Evolutionary conservation across 2,113 vertebrate species (phyloP).

Genomic region (Caloenas nicobarica): DNA sequence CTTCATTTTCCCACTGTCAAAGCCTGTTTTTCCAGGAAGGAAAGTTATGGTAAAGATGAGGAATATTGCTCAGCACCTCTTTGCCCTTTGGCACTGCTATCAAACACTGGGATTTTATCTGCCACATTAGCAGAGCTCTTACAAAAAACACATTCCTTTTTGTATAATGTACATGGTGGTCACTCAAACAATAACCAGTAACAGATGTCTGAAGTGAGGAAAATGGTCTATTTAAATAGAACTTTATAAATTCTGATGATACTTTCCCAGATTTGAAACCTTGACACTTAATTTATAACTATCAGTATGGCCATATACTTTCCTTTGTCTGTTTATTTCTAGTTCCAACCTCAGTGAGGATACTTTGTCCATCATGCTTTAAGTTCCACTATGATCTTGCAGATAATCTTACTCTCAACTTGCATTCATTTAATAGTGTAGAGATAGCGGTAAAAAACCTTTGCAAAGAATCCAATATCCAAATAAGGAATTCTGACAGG

Average conservation of each 20-base stretch:
- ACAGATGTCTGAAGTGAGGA: conserved; percentile 77
- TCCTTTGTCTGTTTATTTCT: conserved; percentile 25
- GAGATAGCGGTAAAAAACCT: conserved; percentile 37
- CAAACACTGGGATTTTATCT: conserved; percentile 38
- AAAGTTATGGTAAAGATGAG: conserved; percentile 61
- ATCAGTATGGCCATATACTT: neutral
- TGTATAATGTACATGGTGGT: conserved; percentile 73
- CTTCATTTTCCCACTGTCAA: conserved; percentile 74
- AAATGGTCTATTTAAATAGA: conserved; percentile 61
- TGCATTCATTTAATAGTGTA: conserved; percentile 37
- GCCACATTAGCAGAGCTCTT: conserved; percentile 37
- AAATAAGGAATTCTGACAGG: conserved; percentile 51
- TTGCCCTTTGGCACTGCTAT: conserved; percentile 56
- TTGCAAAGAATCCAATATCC: conserved; percentile 49
- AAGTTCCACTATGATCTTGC: conserved; percentile 33
- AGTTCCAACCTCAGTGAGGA: neutral
- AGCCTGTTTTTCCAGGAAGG: conserved; percentile 67
- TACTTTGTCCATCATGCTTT: conserved; percentile 26
- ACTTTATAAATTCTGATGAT: conserved; percentile 59
- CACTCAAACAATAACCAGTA: conserved; percentile 84
- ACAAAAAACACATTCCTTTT: conserved; percentile 61
- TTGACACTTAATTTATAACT: conserved; percentile 64
- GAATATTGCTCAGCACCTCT: conserved; percentile 61
- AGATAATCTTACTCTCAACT: conserved; percentile 54
- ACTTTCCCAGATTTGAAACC: conserved; percentile 50